Percentiles rank a stretch among this genome's conserved stretches.
Conservation (phyloP, 2,888 invertebrate species). For the Arge pagana region DNA sequence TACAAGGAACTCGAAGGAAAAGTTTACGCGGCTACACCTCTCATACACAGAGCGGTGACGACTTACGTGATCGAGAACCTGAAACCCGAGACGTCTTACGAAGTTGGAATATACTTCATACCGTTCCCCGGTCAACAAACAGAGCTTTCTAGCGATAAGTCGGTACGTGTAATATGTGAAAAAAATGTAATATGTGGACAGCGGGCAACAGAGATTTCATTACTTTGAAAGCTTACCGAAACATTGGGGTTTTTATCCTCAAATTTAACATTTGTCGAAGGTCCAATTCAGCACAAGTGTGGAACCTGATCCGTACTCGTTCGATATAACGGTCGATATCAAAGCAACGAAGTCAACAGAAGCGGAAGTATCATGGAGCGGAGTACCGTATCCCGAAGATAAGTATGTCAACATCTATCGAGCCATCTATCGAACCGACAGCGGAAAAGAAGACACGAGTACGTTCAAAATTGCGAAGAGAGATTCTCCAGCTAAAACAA, state of each 20-base stretch:
- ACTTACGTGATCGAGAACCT: constrained; percentile 78
- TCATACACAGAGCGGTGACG: constrained; percentile 81
- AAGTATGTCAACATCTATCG: constrained; percentile 89
- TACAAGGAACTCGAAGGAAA: constrained; percentile 82
- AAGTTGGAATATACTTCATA: constrained; percentile 81
- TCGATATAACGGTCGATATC: constrained; percentile 78
- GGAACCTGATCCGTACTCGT: constrained; percentile 76
- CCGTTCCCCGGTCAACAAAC: constrained; percentile 81
- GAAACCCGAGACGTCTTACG: constrained; percentile 78
- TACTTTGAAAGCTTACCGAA: too few species aligned
- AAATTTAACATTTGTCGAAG: too few species aligned
- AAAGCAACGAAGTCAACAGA: constrained; percentile 76
- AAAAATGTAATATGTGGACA: background rate
- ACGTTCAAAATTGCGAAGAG: constrained; percentile 77
- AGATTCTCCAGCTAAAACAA: constrained; percentile 70
- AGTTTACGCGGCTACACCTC: constrained; percentile 81
- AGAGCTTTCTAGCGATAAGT: constrained; percentile 74
- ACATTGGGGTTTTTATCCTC: too few species aligned
- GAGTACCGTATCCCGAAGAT: constrained; percentile 86
- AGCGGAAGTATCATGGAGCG: constrained; percentile 80
- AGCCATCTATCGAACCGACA: constrained; percentile 79
- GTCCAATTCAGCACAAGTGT: constrained; percentile 47
- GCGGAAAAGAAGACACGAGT: constrained; percentile 73
- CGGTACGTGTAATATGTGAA: constrained; percentile 57
- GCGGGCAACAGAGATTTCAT: background rate